Percentiles rank a stretch among this genome's conserved stretches.
These are phyloP conservation scores for Sympetrum striolatum DNA, from an alignment of 2,888 invertebrate species.

Conservation along the genomic window DNA sequence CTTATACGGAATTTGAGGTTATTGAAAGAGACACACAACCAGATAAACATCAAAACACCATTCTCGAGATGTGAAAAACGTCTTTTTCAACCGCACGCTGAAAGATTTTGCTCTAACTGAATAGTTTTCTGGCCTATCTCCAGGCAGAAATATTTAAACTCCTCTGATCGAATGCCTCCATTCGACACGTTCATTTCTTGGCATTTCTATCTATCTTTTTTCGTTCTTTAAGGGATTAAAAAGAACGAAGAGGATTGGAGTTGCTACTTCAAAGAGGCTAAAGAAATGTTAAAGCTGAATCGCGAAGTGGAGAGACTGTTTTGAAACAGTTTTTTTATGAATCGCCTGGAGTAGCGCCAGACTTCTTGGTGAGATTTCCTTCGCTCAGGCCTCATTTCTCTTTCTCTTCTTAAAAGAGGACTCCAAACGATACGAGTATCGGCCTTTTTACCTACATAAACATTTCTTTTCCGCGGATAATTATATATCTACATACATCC, in stretches of 20 bases:
- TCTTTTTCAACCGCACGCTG: no score
- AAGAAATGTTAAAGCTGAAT: neutral
- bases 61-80: no score
- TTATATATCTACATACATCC: no score
- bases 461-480: neutral
- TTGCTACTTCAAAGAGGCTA: neutral
- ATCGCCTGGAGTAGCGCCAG: slow-evolving; percentile 3
- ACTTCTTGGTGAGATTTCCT: neutral
- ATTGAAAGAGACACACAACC: no score
- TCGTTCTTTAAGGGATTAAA: neutral
- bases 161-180: no score
- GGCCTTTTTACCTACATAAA: neutral
- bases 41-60: no score
- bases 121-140: no score
- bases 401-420: neutral
- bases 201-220: neutral
- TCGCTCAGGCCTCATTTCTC: neutral
- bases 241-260: neutral
- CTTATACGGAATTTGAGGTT: no score
- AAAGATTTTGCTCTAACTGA: no score
- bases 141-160: no score
- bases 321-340: slow-evolving; percentile 31
- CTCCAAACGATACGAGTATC: neutral
- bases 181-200: neutral
- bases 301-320: neutral